phyloP scores from a whole-genome alignment of 2,888 invertebrate genomes.

The Limulus polyphemus region DNA sequence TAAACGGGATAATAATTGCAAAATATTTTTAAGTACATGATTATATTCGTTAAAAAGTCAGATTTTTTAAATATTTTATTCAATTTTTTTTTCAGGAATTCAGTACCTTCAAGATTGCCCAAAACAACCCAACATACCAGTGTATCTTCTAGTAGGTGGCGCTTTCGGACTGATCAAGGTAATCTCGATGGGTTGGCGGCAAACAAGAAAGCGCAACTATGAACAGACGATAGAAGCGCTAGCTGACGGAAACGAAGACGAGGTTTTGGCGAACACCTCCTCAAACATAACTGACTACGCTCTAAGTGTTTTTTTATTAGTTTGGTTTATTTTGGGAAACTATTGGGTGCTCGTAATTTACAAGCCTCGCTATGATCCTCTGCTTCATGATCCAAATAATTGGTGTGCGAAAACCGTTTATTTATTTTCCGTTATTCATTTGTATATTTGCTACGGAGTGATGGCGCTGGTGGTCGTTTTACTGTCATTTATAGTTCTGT shows the following conservation, averaged over 20 bases:
- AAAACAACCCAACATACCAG: conserved; percentile 58
- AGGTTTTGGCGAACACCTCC: conserved; percentile 41
- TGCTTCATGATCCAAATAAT: conserved; percentile 58
- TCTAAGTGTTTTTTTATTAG: conserved; percentile 54
- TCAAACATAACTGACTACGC: conserved; percentile 51
- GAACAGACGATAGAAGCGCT: conserved; percentile 32
- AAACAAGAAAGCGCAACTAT: conserved; percentile 48
- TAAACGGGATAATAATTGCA: too few relatives aligned
- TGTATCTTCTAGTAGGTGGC: conserved; percentile 74
- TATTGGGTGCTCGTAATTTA: conserved; percentile 63
- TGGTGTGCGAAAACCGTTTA: conserved; percentile 69
- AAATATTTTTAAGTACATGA: too few relatives aligned
- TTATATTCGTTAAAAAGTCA: too few relatives aligned
- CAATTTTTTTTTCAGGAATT: conserved; percentile 45
- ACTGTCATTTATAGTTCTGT: too few relatives aligned
- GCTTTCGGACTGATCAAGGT: conserved; percentile 54
- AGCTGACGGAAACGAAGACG: conserved; percentile 29
- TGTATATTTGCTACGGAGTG: conserved; percentile 51
- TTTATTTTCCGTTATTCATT: conserved; percentile 59
- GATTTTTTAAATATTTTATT: too few relatives aligned
- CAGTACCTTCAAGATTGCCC: conserved; percentile 69
- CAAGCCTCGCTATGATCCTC: conserved; percentile 60
- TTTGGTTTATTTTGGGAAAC: conserved; percentile 66
- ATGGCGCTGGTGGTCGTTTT: too few relatives aligned
- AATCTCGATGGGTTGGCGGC: conserved; percentile 43